phyloP scores from a whole-genome alignment of 2,113 vertebrate genomes.

The Dolichotis patagonum region DNA sequence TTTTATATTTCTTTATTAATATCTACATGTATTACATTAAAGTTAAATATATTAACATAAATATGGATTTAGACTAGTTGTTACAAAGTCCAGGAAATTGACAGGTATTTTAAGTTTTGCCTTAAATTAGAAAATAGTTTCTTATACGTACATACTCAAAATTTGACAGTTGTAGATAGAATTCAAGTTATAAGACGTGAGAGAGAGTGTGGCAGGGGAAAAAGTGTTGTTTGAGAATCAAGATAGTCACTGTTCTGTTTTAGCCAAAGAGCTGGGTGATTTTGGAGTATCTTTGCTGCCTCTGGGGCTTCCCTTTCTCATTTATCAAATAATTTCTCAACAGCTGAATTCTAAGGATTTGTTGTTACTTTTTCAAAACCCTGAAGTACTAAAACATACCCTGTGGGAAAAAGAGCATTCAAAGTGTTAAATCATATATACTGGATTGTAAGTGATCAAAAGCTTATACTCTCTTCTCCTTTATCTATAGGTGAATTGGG shows the following conservation, averaged over 20 bases:
- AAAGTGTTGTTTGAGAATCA: background rate
- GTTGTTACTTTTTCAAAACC: background rate
- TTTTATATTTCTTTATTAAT: background rate
- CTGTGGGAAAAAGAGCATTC: background rate
- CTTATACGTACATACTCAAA: background rate
- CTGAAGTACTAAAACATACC: background rate
- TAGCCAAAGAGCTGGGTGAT: background rate
- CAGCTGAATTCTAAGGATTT: background rate
- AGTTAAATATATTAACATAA: background rate
- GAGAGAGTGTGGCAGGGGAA: background rate
- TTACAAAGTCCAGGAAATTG: slow-evolving; percentile 1
- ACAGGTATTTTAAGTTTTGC: background rate
- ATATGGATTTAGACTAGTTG: background rate
- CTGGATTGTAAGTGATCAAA: background rate
- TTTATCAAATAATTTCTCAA: background rate
- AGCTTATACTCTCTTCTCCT: background rate
- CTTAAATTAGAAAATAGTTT: slow-evolving; percentile 30
- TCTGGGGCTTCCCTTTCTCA: background rate
- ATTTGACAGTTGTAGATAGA: background rate
- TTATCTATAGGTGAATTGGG: background rate
- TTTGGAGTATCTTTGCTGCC: background rate
- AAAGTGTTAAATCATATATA: background rate
- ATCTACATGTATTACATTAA: background rate
- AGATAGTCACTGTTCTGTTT: background rate
- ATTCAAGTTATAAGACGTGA: background rate